Percentiles rank a stretch among this genome's conserved stretches.
phyloP scores from a whole-genome alignment of 2,113 vertebrate genomes.

The Microtus pennsylvanicus region DNA sequence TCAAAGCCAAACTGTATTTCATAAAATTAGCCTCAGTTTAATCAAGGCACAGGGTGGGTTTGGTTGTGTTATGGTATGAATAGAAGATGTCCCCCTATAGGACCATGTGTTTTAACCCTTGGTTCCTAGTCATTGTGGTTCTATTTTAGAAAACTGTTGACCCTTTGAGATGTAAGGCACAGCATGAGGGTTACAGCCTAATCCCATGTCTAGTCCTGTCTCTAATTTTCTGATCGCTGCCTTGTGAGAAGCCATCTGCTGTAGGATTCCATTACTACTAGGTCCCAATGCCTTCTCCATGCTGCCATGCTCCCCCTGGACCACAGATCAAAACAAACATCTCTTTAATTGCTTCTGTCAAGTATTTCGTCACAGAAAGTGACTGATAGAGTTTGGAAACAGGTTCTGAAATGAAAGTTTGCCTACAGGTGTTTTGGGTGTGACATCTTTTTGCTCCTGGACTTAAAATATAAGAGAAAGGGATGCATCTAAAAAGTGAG shows the following conservation, averaged over 20 bases:
- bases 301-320: background rate
- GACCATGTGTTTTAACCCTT: background rate
- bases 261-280: background rate
- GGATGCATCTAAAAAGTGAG: background rate
- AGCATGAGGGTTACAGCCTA: background rate
- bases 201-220: too few relatives aligned
- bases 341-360: too few relatives aligned
- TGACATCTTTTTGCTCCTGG: background rate
- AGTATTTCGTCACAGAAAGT: background rate
- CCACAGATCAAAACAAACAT: too few relatives aligned
- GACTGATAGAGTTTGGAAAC: background rate
- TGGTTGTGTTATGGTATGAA: background rate
- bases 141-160: background rate
- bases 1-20: background rate
- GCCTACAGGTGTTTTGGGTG: background rate
- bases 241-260: background rate
- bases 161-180: background rate
- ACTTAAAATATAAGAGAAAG: background rate
- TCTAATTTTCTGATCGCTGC: background rate
- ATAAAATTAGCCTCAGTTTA: background rate
- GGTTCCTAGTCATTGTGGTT: too few relatives aligned
- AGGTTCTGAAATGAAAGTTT: background rate
- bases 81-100: background rate
- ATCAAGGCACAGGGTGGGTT: background rate
- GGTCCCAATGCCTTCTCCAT: too few relatives aligned